Evolutionary conservation across 2,888 invertebrate species (phyloP).

Genomic region (Noctua pronuba): DNA sequence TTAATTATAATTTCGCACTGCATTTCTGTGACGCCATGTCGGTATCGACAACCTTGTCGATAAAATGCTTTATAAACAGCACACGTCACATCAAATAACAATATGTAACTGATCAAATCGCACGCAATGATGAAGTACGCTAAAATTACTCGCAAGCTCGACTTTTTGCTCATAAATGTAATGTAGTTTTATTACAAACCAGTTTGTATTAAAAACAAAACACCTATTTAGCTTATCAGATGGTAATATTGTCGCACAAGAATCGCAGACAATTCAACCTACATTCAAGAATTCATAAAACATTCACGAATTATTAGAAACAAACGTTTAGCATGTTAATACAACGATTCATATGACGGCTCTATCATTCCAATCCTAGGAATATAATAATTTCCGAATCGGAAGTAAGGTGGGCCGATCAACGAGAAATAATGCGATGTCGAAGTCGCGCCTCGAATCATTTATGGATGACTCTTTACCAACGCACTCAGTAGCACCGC

Average conservation of each 20-base stretch:
- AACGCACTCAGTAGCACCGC: constrained; percentile 59
- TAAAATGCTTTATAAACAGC: constrained; percentile 66
- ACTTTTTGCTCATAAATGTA: constrained; percentile 24
- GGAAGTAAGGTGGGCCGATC: constrained; percentile 89
- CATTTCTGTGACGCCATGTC: constrained; percentile 73
- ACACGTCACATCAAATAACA: constrained; percentile 61
- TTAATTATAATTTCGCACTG: constrained; percentile 85
- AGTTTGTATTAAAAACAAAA: constrained; percentile 52
- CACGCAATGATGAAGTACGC: constrained; percentile 31
- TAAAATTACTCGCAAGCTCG: constrained; percentile 46
- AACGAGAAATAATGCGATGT: constrained; percentile 88
- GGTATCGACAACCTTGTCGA: constrained; percentile 64
- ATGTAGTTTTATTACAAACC: constrained; percentile 48
- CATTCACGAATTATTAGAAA: constrained; percentile 80
- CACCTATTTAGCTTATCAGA: constrained; percentile 52
- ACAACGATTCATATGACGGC: constrained; percentile 80
- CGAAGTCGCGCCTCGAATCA: constrained; percentile 87
- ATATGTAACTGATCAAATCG: constrained; percentile 62
- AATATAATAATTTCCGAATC: constrained; percentile 90
- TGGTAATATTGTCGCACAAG: constrained; percentile 55
- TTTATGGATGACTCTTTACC: constrained; percentile 83
- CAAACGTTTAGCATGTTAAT: constrained; percentile 82
- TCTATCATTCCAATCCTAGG: constrained; percentile 84
- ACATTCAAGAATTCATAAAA: constrained; percentile 79
- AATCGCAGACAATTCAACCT: constrained; percentile 75